These are phyloP conservation scores for Scomber japonicus DNA, from an alignment of 2,113 vertebrate species.

Conservation along the genomic window DNA sequence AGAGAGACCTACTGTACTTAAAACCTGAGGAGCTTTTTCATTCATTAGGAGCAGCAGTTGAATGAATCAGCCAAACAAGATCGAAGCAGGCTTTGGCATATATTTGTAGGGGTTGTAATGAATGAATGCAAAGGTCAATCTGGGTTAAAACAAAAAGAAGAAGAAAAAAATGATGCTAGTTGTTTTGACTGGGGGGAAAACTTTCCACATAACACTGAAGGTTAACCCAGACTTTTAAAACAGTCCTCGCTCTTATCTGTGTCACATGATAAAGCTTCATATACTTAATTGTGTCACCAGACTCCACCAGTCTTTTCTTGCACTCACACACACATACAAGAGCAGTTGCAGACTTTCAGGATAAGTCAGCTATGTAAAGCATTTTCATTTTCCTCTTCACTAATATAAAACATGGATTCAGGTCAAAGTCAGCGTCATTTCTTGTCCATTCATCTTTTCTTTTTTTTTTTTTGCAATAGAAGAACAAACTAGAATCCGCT, in stretches of 20 bases:
- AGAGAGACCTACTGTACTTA: not conserved
- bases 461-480: too few relatives aligned
- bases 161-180: not conserved
- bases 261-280: conserved; percentile 32
- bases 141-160: not conserved
- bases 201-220: not conserved
- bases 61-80: not conserved
- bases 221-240: not conserved
- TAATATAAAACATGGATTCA: not conserved
- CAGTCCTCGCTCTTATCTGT: not conserved
- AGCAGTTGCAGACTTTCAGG: not conserved
- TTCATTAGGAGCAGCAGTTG: not conserved
- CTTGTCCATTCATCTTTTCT: too few relatives aligned
- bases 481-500: too few relatives aligned
- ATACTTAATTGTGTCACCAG: conserved; percentile 16
- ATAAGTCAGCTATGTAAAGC: conserved; percentile 32
- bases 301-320: not conserved
- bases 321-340: not conserved
- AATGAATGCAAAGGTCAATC: not conserved
- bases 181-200: conserved; percentile 6
- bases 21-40: conserved; percentile 7
- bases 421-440: too few relatives aligned
- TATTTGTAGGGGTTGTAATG: not conserved
- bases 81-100: not conserved
- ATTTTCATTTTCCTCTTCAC: not conserved